Conservation (phyloP, 2,797 vertebrate genomes). For the Labeo calbasu region DNA sequence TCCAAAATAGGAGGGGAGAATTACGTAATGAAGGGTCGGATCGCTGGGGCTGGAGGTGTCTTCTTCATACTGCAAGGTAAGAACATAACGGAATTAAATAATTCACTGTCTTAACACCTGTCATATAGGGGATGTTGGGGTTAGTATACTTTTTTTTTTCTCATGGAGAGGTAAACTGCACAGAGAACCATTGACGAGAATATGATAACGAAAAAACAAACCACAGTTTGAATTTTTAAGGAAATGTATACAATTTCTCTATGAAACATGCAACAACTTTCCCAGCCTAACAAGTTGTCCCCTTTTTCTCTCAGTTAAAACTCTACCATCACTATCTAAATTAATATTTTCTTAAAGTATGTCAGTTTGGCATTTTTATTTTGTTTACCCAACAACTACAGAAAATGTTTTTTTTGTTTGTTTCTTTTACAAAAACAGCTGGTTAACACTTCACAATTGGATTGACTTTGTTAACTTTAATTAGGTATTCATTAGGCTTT, state of each 20-base stretch:
- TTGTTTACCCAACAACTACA: too few relatives aligned
- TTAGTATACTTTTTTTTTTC: neutral
- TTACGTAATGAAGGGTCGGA: constrained; percentile 78
- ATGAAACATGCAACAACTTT: too few relatives aligned
- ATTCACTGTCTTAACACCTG: neutral
- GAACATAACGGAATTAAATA: neutral
- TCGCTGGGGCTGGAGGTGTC: constrained; percentile 79
- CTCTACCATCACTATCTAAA: too few relatives aligned
- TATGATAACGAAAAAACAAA: neutral
- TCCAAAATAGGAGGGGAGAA: constrained; percentile 81
- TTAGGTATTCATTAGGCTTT: too few relatives aligned
- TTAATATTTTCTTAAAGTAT: too few relatives aligned
- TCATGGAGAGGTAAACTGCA: neutral
- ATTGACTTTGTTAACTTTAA: neutral
- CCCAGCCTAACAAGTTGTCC: too few relatives aligned
- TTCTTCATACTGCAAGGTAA: constrained; percentile 86
- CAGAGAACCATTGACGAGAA: neutral
- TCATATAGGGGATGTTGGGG: neutral
- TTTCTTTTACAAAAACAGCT: neutral
- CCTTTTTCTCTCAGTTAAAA: too few relatives aligned
- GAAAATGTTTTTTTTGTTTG: too few relatives aligned
- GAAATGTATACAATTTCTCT: neutral
- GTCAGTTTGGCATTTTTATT: too few relatives aligned
- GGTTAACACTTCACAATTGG: neutral
- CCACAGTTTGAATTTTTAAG: neutral